phyloP scores from a whole-genome alignment of 2,888 invertebrate species.

The Chelonus formosanus region DNA sequence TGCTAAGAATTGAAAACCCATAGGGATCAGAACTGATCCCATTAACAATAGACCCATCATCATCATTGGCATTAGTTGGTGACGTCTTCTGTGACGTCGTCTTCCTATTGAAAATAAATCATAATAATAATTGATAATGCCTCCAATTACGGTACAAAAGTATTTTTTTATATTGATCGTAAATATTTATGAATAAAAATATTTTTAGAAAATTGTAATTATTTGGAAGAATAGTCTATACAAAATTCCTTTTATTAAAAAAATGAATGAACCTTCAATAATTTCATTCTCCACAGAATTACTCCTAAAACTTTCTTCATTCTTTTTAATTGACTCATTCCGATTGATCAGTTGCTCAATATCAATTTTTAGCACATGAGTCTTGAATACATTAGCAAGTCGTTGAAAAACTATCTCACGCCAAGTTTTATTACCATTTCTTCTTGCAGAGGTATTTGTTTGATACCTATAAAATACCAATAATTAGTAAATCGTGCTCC shows the following conservation, averaged over 20 bases:
- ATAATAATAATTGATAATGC: neutral
- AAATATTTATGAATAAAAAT: too few relatives aligned
- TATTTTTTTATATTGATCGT: too few relatives aligned
- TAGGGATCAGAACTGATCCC: slow-evolving; percentile 79
- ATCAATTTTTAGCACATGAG: slow-evolving; percentile 75
- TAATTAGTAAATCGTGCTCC: too few relatives aligned
- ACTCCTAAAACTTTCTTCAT: too few relatives aligned
- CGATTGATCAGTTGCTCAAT: slow-evolving; percentile 60
- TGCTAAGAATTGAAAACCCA: slow-evolving; percentile 86
- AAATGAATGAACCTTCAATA: too few relatives aligned
- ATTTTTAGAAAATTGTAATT: slow-evolving; percentile 23
- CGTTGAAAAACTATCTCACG: slow-evolving; percentile 70
- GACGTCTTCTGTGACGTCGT: slow-evolving; percentile 69
- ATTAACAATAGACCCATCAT: slow-evolving; percentile 81
- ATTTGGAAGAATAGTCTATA: slow-evolving; percentile 1
- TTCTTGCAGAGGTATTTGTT: slow-evolving; percentile 56
- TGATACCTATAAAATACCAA: slow-evolving; percentile 32
- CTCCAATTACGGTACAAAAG: too few relatives aligned
- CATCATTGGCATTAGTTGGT: slow-evolving; percentile 79
- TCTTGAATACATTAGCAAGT: slow-evolving; percentile 70
- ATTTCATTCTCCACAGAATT: too few relatives aligned
- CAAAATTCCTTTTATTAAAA: slow-evolving; percentile 30
- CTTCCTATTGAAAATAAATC: slow-evolving; percentile 51
- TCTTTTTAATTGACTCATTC: slow-evolving; percentile 1
- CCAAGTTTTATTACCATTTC: slow-evolving; percentile 68